Evolutionary conservation across 2,113 vertebrate genomes (phyloP).

Genomic region (Thryonomys swinderianus): DNA sequence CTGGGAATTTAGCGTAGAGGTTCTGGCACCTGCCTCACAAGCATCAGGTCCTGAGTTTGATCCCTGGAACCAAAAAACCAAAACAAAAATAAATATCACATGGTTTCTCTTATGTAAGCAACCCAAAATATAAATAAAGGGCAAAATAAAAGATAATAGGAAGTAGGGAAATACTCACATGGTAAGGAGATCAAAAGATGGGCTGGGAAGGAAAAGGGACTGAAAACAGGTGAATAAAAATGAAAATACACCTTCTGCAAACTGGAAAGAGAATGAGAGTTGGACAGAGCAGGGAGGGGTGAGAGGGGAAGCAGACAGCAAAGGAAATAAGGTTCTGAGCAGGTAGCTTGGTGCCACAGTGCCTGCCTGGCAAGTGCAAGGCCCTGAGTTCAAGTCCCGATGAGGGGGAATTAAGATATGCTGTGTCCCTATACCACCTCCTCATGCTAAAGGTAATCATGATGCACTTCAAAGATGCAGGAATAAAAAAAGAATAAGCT

Average conservation of each 20-base stretch:
- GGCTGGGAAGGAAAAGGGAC: background rate
- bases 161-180: background rate
- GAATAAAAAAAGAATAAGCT: background rate
- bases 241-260: background rate
- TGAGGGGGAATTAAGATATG: background rate
- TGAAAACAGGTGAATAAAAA: background rate
- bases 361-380: no score
- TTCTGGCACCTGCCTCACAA: no score
- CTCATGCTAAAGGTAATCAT: background rate
- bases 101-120: background rate
- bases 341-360: no score
- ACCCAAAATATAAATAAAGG: background rate
- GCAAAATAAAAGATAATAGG: background rate
- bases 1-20: no score
- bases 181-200: background rate
- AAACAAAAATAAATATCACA: no score
- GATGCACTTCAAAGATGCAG: background rate
- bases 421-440: accelerated
- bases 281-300: background rate
- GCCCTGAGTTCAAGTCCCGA: no score
- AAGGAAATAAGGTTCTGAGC: background rate
- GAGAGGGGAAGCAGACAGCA: background rate
- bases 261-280: background rate
- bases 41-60: no score
- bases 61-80: no score